Evolutionary conservation across 2,797 vertebrate genomes (phyloP), one percentile per base, ranked within the genome.

Genomic region (Girardinus metallicus): DNA sequence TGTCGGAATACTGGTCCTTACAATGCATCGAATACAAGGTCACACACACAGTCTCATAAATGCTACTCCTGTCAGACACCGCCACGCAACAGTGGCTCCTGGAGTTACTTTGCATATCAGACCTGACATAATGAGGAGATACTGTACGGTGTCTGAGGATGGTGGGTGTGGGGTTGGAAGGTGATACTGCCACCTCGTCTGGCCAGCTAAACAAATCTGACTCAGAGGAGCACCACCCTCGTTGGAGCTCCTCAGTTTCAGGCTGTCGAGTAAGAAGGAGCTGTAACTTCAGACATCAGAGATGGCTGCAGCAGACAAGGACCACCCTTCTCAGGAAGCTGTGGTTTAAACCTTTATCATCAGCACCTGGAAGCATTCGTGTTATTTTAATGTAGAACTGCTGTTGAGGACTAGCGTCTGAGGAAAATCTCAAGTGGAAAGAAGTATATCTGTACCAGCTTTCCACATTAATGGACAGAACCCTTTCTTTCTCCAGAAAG

Each of bases 101-200:
- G 5, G 41, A 66, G 26, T 82, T 85, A 66, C 85, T 93, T 93
- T 93, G 82, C 86, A 91, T 93, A 90, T 91, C 84, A 80, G 86
- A 86, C 23, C 49, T 89, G 89, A 90, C 89, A 89, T 81, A 86
- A 87, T 83, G 86, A 90, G 88, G 86, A 90, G 89, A 83, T 85
- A 83, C 77, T 79, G 89, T 75, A 57, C 77, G 82, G 86, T 87
- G 91, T 89, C 82, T 79, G 78, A 84, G 88, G 84, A 88, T 81
- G 82, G 83, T 79, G 83, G 81, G 88, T 87, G 88, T 88, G 85
- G 82, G 85, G 80, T 55, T 89, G 89, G 80, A 89, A 89, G 88
- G 89, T 90, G 88, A 92, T 85, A 76, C 83, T 1, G 79, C 62
- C 82, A 81, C 83, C 83, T 83, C 62, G 31, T 85, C 83, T 51